phyloP scores from a whole-genome alignment of 2,888 invertebrate species.

The Rugalucina vietnamica region DNA sequence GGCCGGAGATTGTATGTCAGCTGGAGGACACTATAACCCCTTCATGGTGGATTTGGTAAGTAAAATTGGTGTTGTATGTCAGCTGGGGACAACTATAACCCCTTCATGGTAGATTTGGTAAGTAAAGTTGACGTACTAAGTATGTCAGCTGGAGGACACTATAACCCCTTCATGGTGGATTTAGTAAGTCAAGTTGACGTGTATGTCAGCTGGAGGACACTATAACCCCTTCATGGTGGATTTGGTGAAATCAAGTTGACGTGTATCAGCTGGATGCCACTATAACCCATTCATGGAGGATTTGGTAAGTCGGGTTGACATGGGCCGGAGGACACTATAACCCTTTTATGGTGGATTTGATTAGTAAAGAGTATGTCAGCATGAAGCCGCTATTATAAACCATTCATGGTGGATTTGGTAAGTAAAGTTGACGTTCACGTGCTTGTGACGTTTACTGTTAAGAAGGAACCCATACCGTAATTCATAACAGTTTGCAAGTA shows the following conservation, averaged over 20 bases:
- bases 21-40: slow-evolving; percentile 95
- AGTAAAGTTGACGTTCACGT: too few relatives aligned
- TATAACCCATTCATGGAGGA: slow-evolving; percentile 93
- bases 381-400: too few relatives aligned
- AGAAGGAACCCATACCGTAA: too few relatives aligned
- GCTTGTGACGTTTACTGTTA: too few relatives aligned
- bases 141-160: slow-evolving; percentile 92
- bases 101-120: slow-evolving; percentile 88
- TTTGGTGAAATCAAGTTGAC: slow-evolving; percentile 84
- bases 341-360: slow-evolving; percentile 89
- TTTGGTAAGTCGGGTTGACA: too few relatives aligned
- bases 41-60: slow-evolving; percentile 87
- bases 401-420: too few relatives aligned
- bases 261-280: slow-evolving; percentile 93
- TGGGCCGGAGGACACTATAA: slow-evolving; percentile 95
- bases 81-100: slow-evolving; percentile 95
- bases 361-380: too few relatives aligned
- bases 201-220: slow-evolving; percentile 92
- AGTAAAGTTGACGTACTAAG: too few relatives aligned
- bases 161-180: slow-evolving; percentile 92
- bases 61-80: too few relatives aligned
- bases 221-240: slow-evolving; percentile 93
- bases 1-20: slow-evolving; percentile 87
- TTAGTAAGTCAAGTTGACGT: too few relatives aligned
- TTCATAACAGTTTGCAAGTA: too few relatives aligned